Percentiles rank a stretch among this genome's conserved stretches.
Evolutionary conservation across 2,888 invertebrate genomes (phyloP).

Genomic region (Tachina lurida): DNA sequence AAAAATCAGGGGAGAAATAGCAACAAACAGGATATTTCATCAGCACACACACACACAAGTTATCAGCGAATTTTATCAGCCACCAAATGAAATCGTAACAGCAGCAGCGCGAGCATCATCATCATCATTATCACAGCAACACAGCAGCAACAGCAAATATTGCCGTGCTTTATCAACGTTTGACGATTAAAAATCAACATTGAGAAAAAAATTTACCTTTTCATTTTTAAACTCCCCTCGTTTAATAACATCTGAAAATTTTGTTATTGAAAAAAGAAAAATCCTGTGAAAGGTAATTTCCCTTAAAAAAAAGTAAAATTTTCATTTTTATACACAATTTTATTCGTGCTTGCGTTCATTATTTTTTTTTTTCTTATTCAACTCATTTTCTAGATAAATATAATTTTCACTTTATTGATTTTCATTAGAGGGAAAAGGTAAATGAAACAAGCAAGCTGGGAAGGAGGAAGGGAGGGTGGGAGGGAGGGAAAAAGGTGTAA

Average conservation of each 20-base stretch:
- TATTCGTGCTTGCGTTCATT: constrained; percentile 46
- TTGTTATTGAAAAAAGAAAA: constrained; percentile 50
- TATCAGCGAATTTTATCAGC: constrained; percentile 72
- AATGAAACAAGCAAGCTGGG: constrained; percentile 53
- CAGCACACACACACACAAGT: constrained; percentile 46
- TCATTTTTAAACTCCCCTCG: constrained; percentile 36
- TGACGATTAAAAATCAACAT: constrained; percentile 71
- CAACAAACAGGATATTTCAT: constrained; percentile 64
- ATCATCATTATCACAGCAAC: constrained; percentile 47
- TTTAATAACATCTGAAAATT: constrained; percentile 61
- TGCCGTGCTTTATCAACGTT: constrained; percentile 71
- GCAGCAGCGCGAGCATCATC: constrained; percentile 40
- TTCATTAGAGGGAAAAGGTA: constrained; percentile 58
- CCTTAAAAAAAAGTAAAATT: constrained; percentile 53
- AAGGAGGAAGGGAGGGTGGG: not conserved
- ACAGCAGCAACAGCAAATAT: constrained; percentile 18
- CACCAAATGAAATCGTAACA: constrained; percentile 65
- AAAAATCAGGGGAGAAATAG: constrained; percentile 15
- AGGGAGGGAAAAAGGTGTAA: not conserved
- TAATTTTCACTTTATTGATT: constrained; percentile 71
- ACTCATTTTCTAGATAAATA: constrained; percentile 49
- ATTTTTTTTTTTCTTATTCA: not conserved
- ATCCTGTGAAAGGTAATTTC: constrained; percentile 72
- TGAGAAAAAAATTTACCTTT: constrained; percentile 58
- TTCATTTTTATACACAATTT: constrained; percentile 59